Evolutionary conservation across 2,888 invertebrate genomes (phyloP), one percentile per base, ranked within the genome.

Genomic region (Antheraea yamamai): DNA sequence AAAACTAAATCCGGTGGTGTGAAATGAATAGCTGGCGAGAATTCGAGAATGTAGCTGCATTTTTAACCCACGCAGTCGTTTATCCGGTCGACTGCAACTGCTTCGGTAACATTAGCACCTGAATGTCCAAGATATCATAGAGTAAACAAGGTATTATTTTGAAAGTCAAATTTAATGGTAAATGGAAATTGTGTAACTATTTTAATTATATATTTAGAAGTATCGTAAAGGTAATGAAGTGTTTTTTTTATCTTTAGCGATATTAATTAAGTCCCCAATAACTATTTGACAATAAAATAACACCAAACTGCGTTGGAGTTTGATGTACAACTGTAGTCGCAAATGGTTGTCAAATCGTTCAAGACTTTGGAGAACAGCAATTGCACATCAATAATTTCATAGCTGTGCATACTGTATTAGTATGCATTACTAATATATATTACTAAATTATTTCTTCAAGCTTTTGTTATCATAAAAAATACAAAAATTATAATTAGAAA

Each of bases 1-100:
- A 66, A 61, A 66, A 66, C 64, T 20, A 66, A 66, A 26, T 20
- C 1, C 16, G 16, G 30, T 30, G 30, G 64, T 30, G 64, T 66
- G 26, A 61, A 61, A 61, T n/a, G 58, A 58, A 58, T 58, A 58
- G 58, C n/a, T n/a, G 1, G 26, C 64, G 10, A 64, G 26, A 26
- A 23, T 64, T 64, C 18, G 64, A 26, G 64, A 64, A 64, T 68
- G 35, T 39, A 68, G 35, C 70, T 70, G 39, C 70, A 39, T 70
- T 35, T 68, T 70, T 70, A 70, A 70, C 70, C 70, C 70, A 70
- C 70, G 70, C 70, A 70, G 39, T n/a, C 20, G 35, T 70, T 70
- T 23, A 70, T 70, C 70, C 70, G 70, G 70, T 70, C 70, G 8
- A 20, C 12, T 70, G 70, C 39, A 39, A 70, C 39, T 70, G 16